Base-by-base conservation (phyloP, 2,888 invertebrate genomes). In the Globia sparganii region DNA sequence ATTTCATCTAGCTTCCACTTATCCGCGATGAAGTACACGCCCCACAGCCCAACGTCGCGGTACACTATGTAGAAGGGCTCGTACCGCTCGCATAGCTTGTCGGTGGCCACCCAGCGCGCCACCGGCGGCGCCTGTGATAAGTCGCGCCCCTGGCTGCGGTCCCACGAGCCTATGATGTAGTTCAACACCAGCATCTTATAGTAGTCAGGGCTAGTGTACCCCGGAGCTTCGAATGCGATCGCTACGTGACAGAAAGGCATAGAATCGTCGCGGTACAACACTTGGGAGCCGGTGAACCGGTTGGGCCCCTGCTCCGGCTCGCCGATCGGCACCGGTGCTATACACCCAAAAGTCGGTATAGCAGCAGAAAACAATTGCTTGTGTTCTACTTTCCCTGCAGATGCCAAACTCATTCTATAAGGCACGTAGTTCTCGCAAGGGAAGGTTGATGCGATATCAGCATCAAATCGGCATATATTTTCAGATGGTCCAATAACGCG, bases 331-430 rank as follows among this genome's bases (percentile, higher is more conserved):
- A 84, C 77, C 15, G 88, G 66, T 21, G 72, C 37, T 65, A 93
- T 77, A 89, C 97, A 97, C 88, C 98, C 97, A 85, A 98, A 88
- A 34, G 82, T 78, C 0, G 77, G 92, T 56, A 97, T 93, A 3
- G 97, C 98, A 43, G 93, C 34, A 97, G 97, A 72, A 98, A 97
- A 97, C 73, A 98, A 94, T 72, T 97, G 94, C 0, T 97, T 94
- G 88, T 98, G 98, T 67, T 97, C 93, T 0, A 98, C 97, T 58
- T 97, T 97, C 74, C 98, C 98, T 61, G 98, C 98, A 64, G 97
- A 97, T 49, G 98, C 97, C 49, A 99, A 92, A 8, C 98, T 97
- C 91, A 98, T 97, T 84, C 98, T 96, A 31, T 97, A 89, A 1
- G 95, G 95, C 43, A 91, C 91, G 58, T 94, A 95, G 72, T 93